Evolutionary conservation across 2,888 invertebrate species (phyloP).

Genomic region (Brachypalpus laphriformis): DNA sequence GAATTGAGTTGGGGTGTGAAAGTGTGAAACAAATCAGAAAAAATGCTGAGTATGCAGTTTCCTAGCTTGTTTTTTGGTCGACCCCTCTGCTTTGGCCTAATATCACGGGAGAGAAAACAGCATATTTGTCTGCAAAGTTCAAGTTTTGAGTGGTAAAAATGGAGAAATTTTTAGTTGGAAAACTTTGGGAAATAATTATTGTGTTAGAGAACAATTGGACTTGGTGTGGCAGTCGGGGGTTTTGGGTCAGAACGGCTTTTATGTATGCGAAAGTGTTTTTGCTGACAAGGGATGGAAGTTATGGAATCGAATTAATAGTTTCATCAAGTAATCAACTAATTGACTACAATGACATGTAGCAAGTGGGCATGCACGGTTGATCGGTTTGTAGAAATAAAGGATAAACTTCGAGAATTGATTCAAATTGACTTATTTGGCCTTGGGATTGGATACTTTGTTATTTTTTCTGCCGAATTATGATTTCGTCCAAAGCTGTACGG

Average conservation of each 20-base stretch:
- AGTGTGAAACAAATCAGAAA: slow-evolving; percentile 41
- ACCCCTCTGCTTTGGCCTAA: not conserved
- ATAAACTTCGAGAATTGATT: too few species aligned
- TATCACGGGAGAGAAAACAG: not conserved
- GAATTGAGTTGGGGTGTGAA: slow-evolving; percentile 24
- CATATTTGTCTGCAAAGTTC: slow-evolving; percentile 28
- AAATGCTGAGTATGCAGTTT: slow-evolving; percentile 16
- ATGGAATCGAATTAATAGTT: not conserved
- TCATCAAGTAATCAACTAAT: slow-evolving; percentile 22
- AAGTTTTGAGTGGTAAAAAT: slow-evolving; percentile 27
- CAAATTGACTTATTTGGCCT: too few species aligned
- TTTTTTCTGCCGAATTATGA: too few species aligned
- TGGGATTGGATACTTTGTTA: too few species aligned
- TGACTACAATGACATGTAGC: not conserved
- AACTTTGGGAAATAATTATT: slow-evolving; percentile 43
- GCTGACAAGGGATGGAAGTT: not conserved
- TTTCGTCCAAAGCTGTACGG: too few species aligned
- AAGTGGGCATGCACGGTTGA: not conserved
- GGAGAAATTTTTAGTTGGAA: slow-evolving; percentile 22
- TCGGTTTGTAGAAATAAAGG: too few species aligned
- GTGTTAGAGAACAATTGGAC: slow-evolving; percentile 14
- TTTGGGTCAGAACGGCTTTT: not conserved
- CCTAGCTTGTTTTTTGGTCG: not conserved
- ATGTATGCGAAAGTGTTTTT: not conserved
- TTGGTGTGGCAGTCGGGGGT: not conserved